These are phyloP conservation scores for Zoanthus sansibaricus DNA, from an alignment of 92 coral and sea anemone species.

Conservation along the genomic window DNA sequence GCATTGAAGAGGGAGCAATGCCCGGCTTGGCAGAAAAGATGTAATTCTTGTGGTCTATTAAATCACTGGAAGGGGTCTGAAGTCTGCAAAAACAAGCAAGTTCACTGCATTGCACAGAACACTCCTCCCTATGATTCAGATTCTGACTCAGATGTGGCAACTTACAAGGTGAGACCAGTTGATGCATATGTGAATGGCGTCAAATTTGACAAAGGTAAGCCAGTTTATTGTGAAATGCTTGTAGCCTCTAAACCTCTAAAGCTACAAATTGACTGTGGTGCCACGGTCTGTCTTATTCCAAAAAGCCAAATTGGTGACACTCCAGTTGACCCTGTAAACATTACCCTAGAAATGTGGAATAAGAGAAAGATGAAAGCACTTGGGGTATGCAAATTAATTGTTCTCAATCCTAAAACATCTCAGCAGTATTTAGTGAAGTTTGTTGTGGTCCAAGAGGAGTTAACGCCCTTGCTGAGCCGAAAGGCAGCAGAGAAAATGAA, in stretches of 20 bases:
- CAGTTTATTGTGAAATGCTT: background rate
- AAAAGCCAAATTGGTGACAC: slow-evolving; percentile 42
- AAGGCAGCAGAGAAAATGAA: too few relatives aligned
- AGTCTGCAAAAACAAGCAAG: slow-evolving; percentile 19
- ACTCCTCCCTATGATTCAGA: slow-evolving; percentile 34
- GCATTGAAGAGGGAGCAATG: slow-evolving; percentile 37
- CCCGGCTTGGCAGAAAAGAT: slow-evolving; percentile 40
- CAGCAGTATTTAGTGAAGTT: slow-evolving; percentile 43
- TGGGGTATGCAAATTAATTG: slow-evolving; percentile 26
- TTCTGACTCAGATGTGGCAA: slow-evolving; percentile 51
- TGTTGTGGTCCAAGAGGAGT: slow-evolving; percentile 44
- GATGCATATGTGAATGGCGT: slow-evolving; percentile 45
- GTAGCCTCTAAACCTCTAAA: too few relatives aligned
- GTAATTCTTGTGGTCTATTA: slow-evolving; percentile 32
- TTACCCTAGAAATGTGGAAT: slow-evolving; percentile 52
- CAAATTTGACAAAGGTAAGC: slow-evolving; percentile 21
- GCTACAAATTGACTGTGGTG: too few relatives aligned
- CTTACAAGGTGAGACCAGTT: slow-evolving; percentile 38
- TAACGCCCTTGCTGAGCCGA: slow-evolving; percentile 19
- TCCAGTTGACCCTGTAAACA: slow-evolving; percentile 19
- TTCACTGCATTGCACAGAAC: slow-evolving; percentile 33
- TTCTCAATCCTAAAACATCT: slow-evolving; percentile 37
- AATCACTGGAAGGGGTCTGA: slow-evolving; percentile 49
- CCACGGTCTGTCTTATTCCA: slow-evolving; percentile 6
- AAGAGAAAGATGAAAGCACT: slow-evolving; percentile 31